A percentile compares a stretch with the other conserved stretches of the same genome.
Conservation (phyloP, 2,797 vertebrate genomes). For the Loriculus beryllinus region DNA sequence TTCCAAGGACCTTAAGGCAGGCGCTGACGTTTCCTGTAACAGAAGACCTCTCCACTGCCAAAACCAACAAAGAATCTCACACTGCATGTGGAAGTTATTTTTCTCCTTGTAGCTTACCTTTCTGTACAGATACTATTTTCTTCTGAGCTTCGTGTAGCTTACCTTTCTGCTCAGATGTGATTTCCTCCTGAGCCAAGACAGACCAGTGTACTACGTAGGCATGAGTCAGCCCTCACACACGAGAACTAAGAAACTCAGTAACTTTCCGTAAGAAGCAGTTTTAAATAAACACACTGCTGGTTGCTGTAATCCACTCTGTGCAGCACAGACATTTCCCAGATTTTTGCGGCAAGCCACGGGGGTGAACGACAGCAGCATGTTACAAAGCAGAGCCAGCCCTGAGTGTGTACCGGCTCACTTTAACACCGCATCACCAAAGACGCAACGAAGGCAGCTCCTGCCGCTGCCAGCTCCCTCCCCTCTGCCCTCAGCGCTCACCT, state of each 20-base stretch:
- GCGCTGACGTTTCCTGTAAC: neutral
- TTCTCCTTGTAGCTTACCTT: neutral
- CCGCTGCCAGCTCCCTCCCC: too few relatives aligned
- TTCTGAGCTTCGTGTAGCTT: neutral
- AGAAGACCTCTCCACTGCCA: neutral
- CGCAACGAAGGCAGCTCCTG: rapidly evolving
- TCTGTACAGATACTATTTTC: neutral
- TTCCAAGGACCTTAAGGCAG: neutral
- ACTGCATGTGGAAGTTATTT: neutral
- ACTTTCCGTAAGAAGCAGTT: neutral
- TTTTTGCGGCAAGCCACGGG: neutral
- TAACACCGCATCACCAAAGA: rapidly evolving
- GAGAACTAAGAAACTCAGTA: neutral
- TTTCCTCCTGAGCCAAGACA: neutral
- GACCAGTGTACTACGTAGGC: rapidly evolving
- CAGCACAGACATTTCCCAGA: too few relatives aligned
- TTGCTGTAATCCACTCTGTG: neutral
- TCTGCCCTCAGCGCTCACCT: neutral
- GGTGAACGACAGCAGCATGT: neutral
- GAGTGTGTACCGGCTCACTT: neutral
- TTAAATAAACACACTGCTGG: neutral
- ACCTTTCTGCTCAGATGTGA: neutral
- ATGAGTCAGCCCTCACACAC: neutral
- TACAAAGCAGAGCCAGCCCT: neutral
- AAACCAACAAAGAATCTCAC: neutral